These are phyloP conservation scores for Rotaria sp. DNA, from an alignment of 2,888 invertebrate genomes.

Conservation along the genomic window DNA sequence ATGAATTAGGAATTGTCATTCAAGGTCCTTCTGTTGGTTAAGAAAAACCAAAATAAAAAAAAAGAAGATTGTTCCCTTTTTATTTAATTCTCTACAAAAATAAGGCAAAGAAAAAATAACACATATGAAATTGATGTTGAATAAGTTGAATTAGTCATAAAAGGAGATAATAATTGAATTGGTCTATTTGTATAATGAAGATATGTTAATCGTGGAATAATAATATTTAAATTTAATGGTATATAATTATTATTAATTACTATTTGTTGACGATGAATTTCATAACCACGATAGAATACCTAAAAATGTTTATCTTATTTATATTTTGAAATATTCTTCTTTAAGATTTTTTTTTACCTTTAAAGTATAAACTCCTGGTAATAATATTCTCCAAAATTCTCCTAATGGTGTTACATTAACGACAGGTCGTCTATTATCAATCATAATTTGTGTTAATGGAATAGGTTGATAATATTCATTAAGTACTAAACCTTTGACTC, in stretches of 20 bases:
- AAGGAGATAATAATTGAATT: background rate
- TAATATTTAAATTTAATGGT: background rate
- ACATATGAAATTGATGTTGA: background rate
- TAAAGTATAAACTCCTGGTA: background rate
- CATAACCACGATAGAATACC: background rate
- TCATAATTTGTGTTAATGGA: background rate
- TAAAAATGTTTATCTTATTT: background rate
- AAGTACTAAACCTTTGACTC: background rate
- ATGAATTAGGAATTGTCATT: slow-evolving; percentile 34
- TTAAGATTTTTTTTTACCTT: background rate
- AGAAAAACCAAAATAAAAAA: background rate
- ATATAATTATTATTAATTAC: background rate
- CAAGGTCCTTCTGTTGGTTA: background rate
- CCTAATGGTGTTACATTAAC: background rate
- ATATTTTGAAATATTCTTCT: background rate
- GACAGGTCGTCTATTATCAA: background rate
- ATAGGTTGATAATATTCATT: background rate
- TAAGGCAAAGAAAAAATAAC: background rate
- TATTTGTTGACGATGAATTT: background rate
- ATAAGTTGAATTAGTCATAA: background rate
- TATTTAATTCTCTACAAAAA: background rate
- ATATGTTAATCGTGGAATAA: background rate
- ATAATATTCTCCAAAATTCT: slow-evolving; percentile 27
- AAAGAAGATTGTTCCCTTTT: background rate
- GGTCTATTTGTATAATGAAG: background rate